phyloP scores from a whole-genome alignment of 2,888 invertebrate species.

The Pterobdella sp. region DNA sequence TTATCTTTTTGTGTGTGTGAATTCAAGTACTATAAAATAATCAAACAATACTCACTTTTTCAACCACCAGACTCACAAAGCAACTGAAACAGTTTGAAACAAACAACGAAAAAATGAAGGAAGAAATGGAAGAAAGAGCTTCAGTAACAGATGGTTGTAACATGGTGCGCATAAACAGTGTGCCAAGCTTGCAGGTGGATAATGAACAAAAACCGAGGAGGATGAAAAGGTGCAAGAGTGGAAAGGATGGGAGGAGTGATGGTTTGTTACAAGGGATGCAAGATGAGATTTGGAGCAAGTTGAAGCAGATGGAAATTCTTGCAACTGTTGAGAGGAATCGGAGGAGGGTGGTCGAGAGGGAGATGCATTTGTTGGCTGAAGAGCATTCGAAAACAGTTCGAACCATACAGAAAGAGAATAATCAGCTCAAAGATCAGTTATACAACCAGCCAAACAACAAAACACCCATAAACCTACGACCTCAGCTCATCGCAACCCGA shows the following conservation, averaged over 20 bases:
- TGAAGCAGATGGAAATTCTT: slow-evolving; percentile 44
- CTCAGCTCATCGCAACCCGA: not conserved
- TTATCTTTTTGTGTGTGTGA: too few relatives aligned
- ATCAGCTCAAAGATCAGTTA: not conserved
- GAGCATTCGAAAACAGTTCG: slow-evolving; percentile 5
- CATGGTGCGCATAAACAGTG: not conserved
- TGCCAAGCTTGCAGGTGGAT: not conserved
- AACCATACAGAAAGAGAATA: not conserved
- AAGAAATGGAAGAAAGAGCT: not conserved
- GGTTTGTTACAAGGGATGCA: not conserved
- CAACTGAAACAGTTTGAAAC: slow-evolving; percentile 41
- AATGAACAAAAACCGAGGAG: not conserved
- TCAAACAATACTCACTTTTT: slow-evolving; percentile 42
- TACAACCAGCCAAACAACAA: not conserved
- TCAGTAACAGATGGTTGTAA: not conserved
- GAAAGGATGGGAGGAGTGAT: not conserved
- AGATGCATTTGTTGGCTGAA: slow-evolving; percentile 34
- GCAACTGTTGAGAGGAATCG: slow-evolving; percentile 43
- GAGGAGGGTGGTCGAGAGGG: slow-evolving; percentile 43
- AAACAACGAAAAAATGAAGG: slow-evolving; percentile 1
- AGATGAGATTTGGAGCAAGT: not conserved
- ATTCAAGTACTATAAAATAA: too few relatives aligned
- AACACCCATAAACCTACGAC: not conserved
- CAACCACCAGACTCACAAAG: slow-evolving; percentile 40
- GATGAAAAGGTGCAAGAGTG: not conserved